These are phyloP conservation scores for Seira sanloemensis DNA, from an alignment of 2,888 invertebrate species.

Conservation along the genomic window DNA sequence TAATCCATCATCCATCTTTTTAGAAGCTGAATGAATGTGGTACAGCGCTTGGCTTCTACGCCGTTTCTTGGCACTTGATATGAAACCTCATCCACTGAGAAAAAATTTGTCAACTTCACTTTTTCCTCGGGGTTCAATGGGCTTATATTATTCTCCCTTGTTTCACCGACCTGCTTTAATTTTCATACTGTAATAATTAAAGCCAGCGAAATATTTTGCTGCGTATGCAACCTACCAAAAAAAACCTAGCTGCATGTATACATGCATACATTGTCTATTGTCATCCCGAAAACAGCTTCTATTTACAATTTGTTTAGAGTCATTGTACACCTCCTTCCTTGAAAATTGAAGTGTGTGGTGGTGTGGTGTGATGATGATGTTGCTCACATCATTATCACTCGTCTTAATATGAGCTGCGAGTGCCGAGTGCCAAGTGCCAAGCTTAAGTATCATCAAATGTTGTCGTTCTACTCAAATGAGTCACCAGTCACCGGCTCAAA, in stretches of 20 bases:
- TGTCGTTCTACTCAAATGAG: too few species aligned
- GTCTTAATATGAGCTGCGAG: too few species aligned
- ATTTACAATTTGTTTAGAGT: background rate
- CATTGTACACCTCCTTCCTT: background rate
- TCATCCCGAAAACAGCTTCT: background rate
- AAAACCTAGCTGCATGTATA: background rate
- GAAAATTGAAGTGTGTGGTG: too few species aligned
- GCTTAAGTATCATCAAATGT: too few species aligned
- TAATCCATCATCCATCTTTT: too few species aligned
- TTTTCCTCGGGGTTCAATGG: background rate
- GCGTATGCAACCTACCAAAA: background rate
- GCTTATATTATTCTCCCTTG: background rate
- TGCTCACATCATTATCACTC: conserved; percentile 5
- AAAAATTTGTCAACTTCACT: background rate
- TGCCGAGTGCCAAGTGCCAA: too few species aligned
- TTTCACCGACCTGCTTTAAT: background rate
- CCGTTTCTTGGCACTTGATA: background rate
- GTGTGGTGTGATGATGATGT: background rate
- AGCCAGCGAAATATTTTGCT: background rate
- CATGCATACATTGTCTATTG: background rate
- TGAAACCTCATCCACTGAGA: background rate
- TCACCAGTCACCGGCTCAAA: too few species aligned
- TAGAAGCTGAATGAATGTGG: too few species aligned
- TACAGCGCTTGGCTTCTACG: too few species aligned
- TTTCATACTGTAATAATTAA: background rate